A percentile compares a stretch with the other conserved stretches of the same genome.
These are phyloP conservation scores for Schlechtendalia chinensis DNA, from an alignment of 1,140 invertebrate genomes.

Conservation along the genomic window DNA sequence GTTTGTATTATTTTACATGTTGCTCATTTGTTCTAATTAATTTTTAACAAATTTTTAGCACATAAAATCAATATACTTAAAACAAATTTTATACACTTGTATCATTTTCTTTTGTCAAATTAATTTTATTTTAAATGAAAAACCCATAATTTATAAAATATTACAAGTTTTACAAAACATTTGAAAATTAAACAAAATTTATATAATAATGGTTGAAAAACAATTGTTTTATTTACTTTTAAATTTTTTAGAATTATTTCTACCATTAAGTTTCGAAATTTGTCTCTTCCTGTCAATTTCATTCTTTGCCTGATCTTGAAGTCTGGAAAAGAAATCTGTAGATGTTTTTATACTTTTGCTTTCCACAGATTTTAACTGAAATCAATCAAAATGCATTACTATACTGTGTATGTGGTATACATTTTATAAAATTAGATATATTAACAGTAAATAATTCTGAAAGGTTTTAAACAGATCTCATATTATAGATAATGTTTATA, in stretches of 20 bases:
- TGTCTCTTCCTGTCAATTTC: conserved; percentile 58
- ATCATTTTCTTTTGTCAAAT: neutral
- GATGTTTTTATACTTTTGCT: conserved; percentile 72
- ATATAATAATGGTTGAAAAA: neutral
- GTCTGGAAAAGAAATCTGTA: conserved; percentile 75
- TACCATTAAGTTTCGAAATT: conserved; percentile 56
- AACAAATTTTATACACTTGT: neutral
- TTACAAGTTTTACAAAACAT: neutral
- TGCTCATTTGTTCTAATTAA: neutral
- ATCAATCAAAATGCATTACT: conserved; percentile 51
- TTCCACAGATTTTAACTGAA: conserved; percentile 59
- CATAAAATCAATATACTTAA: neutral
- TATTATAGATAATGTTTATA: too few species aligned
- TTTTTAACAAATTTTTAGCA: neutral
- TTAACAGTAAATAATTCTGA: too few species aligned
- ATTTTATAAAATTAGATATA: too few species aligned
- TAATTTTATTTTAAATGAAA: neutral
- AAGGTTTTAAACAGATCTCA: too few species aligned
- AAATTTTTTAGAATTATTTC: conserved; percentile 52
- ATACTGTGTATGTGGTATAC: too few species aligned
- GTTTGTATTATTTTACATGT: neutral
- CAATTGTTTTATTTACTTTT: conserved; percentile 32
- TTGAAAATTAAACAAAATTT: neutral
- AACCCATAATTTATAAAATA: conserved; percentile 10
- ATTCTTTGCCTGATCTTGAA: conserved; percentile 71